Percentiles rank a stretch among this genome's conserved stretches.
phyloP scores from a whole-genome alignment of 2,113 vertebrate genomes.

The Sander lucioperca region DNA sequence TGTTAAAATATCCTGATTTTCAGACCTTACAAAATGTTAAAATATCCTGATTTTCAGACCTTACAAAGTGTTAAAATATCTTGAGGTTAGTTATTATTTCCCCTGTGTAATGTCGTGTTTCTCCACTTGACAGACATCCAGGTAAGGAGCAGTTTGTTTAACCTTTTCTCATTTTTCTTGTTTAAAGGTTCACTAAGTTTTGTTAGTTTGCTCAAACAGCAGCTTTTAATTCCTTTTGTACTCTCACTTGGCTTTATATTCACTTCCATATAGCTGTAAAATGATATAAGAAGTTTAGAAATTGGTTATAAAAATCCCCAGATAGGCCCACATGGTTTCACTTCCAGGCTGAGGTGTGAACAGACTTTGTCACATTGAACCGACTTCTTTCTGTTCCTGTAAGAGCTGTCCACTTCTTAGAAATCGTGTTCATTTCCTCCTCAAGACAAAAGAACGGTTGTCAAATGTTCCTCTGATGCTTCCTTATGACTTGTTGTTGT shows the following conservation, averaged over 20 bases:
- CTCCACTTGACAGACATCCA: not conserved
- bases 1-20: not conserved
- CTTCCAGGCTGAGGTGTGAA: not conserved
- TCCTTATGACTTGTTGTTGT: not conserved
- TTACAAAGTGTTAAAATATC: not conserved
- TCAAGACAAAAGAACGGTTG: not conserved
- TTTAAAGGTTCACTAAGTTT: too few species aligned
- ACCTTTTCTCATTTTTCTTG: not conserved
- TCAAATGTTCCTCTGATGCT: not conserved
- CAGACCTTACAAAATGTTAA: not conserved
- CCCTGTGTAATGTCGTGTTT: not conserved
- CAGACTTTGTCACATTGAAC: not conserved
- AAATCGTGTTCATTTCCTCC: constrained; percentile 18
- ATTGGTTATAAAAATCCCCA: not conserved
- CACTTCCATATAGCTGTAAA: not conserved
- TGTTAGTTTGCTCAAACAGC: accelerated
- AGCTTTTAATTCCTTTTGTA: not conserved
- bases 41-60: too few species aligned
- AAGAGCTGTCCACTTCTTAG: not conserved
- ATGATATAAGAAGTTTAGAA: not conserved
- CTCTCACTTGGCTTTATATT: not conserved
- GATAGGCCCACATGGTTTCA: not conserved
- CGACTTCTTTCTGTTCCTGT: not conserved
- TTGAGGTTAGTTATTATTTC: not conserved
- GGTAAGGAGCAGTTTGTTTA: not conserved